phyloP scores from a whole-genome alignment of 2,797 vertebrate genomes.

The Discoglossus pictus region DNA sequence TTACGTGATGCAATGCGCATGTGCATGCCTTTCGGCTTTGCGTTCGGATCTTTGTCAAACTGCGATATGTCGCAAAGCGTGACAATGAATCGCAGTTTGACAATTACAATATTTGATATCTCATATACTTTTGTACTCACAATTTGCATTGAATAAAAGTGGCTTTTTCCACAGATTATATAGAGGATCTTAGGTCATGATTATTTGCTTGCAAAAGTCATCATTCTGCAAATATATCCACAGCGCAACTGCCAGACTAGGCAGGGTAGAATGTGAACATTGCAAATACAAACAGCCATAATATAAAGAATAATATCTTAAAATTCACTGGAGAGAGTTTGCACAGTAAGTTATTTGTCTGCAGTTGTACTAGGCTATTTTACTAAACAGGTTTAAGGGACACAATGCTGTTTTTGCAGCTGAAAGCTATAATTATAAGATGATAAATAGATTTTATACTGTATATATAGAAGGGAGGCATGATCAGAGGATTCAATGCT shows the following conservation, averaged over 20 bases:
- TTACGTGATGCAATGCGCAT: too few species aligned
- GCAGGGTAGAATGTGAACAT: not conserved
- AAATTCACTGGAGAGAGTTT: constrained; percentile 12
- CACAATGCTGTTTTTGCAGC: constrained; percentile 42
- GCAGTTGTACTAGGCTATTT: constrained; percentile 22
- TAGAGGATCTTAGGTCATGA: too few species aligned
- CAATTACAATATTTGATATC: too few species aligned
- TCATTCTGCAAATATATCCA: constrained; percentile 9
- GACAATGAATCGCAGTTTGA: too few species aligned
- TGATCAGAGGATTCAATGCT: constrained; percentile 25
- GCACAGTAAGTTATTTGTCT: constrained; percentile 25
- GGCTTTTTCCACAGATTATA: too few species aligned
- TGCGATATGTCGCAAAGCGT: too few species aligned
- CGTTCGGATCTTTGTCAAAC: too few species aligned
- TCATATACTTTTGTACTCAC: too few species aligned
- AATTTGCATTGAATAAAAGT: too few species aligned
- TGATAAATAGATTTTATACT: constrained; percentile 46
- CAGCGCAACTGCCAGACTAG: constrained; percentile 1
- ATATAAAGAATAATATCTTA: constrained; percentile 29
- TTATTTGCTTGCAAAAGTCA: not conserved
- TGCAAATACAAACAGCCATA: constrained; percentile 26
- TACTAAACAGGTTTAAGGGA: constrained; percentile 44
- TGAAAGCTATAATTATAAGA: constrained; percentile 45
- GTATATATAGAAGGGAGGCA: constrained; percentile 26
- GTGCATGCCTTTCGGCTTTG: too few species aligned